These are phyloP conservation scores for Atherix ibis DNA, from an alignment of 2,888 invertebrate genomes.

Conservation along the genomic window DNA sequence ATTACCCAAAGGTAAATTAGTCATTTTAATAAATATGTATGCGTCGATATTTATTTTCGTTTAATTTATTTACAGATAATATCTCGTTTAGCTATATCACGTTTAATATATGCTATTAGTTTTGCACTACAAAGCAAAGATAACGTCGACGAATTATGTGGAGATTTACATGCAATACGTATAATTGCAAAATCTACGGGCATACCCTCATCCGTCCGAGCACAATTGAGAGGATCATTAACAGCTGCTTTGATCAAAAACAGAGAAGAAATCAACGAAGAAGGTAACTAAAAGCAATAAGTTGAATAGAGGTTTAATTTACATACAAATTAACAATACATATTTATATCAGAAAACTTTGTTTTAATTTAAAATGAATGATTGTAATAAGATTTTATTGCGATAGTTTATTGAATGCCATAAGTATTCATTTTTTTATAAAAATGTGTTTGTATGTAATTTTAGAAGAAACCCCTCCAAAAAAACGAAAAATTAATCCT, in stretches of 20 bases:
- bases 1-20: constrained; percentile 64
- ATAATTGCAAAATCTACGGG: constrained; percentile 31
- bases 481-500: background rate
- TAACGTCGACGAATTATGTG: constrained; percentile 31
- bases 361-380: no score
- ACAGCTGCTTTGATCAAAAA: constrained; percentile 26
- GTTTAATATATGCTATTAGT: constrained; percentile 31
- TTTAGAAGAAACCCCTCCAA: background rate
- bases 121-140: constrained; percentile 31
- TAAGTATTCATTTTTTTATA: constrained; percentile 2
- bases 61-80: constrained; percentile 1
- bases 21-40: no score
- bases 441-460: constrained; percentile 10
- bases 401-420: background rate
- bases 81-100: constrained; percentile 22
- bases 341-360: no score
- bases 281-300: constrained; percentile 16
- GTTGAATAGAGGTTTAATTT: background rate
- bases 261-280: constrained; percentile 24
- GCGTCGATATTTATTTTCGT: constrained; percentile 1
- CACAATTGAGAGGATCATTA: constrained; percentile 27
- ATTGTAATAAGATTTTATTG: no score
- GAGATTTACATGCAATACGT: constrained; percentile 32
- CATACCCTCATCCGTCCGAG: constrained; percentile 28
- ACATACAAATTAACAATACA: background rate